Base-by-base conservation (phyloP, 2,888 invertebrate genomes). In the Leptinotarsa haldemani region DNA sequence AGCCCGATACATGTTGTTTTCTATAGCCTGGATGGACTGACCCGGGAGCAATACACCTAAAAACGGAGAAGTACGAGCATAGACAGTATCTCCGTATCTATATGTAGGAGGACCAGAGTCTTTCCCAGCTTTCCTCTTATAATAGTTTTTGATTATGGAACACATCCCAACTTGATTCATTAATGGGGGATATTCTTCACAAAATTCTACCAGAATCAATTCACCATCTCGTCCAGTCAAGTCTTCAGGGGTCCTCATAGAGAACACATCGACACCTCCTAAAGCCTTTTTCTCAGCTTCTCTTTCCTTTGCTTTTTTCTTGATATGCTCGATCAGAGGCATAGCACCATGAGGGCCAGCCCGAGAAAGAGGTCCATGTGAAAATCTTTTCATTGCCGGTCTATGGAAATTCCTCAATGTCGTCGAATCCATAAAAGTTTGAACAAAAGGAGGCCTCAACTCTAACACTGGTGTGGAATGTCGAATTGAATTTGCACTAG, bases 121-220 rank as follows among this genome's bases (percentile, higher is more conserved):
- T 85, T 98, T 99, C 0, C 95, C 97, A 3, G 98, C 96, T 86
- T 95, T 97, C 83, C 98, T 90, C 87, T 99, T 99, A 87, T 98
- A 99, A 86, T 99, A 99, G 87, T 99, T 99, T 88, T 98, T 98
- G 74, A 99, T 93, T 88, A 98, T 97, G 0, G 97, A 96, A 82
- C 99, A 98, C 99, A 99, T 99, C 79, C 99, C 99, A 67, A 96
- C 94, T 90, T 99, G 98, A 88, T 96, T 97, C 89, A 99, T 92
- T n/a, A 99, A 90, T 0, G 99, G 98, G 0, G 99, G 99, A 89
- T 97, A 97, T 86, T 99, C 99, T 86, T 99, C 99, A 77, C 97
- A 97, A 88, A 97, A 99, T 88, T 99, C 99, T 1, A 96, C 91
- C 2, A 99, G 89, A 13, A 99, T 92, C 3, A 96, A 86, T 80